Evolutionary conservation across 2,113 vertebrate species (phyloP).

Genomic region (Sakesphorus luctuosus): DNA sequence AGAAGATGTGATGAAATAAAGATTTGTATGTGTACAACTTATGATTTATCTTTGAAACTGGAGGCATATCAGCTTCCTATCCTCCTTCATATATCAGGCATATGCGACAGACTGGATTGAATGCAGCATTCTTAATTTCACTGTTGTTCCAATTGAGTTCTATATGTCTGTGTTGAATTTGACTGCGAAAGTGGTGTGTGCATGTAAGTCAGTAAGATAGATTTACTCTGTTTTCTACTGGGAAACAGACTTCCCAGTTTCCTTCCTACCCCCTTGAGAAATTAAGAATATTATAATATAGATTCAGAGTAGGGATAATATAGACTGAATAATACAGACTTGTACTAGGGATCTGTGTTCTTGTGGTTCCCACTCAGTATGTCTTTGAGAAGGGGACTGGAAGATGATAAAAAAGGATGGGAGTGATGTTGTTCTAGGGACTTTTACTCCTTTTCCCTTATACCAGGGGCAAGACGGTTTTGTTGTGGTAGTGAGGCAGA

Average conservation of each 20-base stretch:
- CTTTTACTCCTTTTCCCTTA: background rate
- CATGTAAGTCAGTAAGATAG: background rate
- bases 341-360: background rate
- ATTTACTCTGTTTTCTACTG: background rate
- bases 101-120: background rate
- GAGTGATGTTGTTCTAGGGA: background rate
- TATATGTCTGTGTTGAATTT: background rate
- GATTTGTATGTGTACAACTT: background rate
- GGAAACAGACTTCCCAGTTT: background rate
- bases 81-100: background rate
- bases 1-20: conserved; percentile 10
- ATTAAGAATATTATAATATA: background rate
- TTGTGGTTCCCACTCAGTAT: background rate
- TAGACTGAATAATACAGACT: background rate
- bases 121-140: background rate
- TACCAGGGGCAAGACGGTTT: background rate
- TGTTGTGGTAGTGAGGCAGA: background rate
- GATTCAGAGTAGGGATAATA: background rate
- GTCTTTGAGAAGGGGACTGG: background rate
- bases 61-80: background rate
- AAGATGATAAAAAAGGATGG: background rate
- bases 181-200: background rate
- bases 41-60: conserved; percentile 1
- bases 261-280: background rate
- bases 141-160: background rate